Percentiles rank a stretch among this genome's conserved stretches.
These are phyloP conservation scores for Drosophila trapezifrons DNA, from an alignment of 1,140 invertebrate species.

Conservation along the genomic window DNA sequence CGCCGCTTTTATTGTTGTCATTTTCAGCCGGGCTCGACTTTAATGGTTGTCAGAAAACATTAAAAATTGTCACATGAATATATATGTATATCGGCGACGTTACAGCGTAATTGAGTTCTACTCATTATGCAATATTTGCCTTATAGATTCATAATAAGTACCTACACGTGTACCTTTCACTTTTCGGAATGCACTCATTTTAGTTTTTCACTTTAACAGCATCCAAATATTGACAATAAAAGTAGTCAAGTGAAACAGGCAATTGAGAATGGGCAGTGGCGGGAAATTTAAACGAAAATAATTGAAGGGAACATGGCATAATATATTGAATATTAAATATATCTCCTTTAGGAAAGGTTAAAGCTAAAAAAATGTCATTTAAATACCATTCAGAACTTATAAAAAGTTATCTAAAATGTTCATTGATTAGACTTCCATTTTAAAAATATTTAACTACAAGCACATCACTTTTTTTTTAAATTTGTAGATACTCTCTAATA, in stretches of 20 bases:
- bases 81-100: conserved; percentile 23
- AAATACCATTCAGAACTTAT: not conserved
- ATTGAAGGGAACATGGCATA: not conserved
- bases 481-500: no score
- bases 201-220: conserved; percentile 4
- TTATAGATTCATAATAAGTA: conserved; percentile 14
- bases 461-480: no score
- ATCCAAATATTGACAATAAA: not conserved
- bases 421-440: not conserved
- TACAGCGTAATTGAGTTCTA: conserved; percentile 69
- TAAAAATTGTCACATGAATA: conserved; percentile 78
- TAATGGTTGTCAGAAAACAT: conserved; percentile 76
- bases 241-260: not conserved
- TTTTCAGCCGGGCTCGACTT: conserved; percentile 70
- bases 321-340: not conserved
- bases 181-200: conserved; percentile 15
- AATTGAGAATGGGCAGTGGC: not conserved
- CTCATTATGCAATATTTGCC: conserved; percentile 52
- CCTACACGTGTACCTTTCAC: conserved; percentile 29
- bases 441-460: no score
- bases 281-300: not conserved
- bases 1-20: conserved; percentile 64
- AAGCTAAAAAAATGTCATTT: not conserved
- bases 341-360: no score
- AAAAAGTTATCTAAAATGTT: not conserved